These are phyloP conservation scores for Meles meles DNA, from an alignment of 2,113 vertebrate genomes.

Conservation along the genomic window DNA sequence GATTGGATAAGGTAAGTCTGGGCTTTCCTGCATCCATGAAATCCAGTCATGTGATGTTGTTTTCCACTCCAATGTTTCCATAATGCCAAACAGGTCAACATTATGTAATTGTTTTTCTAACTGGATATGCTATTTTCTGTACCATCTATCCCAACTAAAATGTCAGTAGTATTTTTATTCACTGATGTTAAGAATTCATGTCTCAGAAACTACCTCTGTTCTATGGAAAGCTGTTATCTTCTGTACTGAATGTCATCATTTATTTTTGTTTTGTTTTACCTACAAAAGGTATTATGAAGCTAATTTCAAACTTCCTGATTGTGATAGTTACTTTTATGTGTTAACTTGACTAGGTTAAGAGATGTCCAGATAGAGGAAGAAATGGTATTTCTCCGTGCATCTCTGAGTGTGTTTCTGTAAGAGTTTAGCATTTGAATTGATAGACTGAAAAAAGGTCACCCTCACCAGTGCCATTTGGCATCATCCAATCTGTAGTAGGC, in stretches of 20 bases:
- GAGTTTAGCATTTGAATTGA: neutral
- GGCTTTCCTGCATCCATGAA: neutral
- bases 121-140: neutral
- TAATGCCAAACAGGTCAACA: neutral
- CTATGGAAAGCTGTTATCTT: neutral
- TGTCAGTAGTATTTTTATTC: neutral
- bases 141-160: neutral
- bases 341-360: neutral
- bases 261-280: neutral
- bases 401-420: neutral
- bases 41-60: neutral
- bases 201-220: neutral
- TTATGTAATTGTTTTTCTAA: neutral
- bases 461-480: neutral
- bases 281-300: neutral
- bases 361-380: neutral
- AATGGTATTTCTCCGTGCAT: neutral
- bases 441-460: neutral
- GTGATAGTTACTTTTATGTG: neutral
- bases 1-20: neutral
- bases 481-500: neutral
- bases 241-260: neutral
- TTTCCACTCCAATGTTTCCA: neutral
- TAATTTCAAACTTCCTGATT: neutral
- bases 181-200: neutral